These are phyloP conservation scores for Acrocephalus arundinaceus DNA, from an alignment of 2,113 vertebrate species.

Conservation along the genomic window DNA sequence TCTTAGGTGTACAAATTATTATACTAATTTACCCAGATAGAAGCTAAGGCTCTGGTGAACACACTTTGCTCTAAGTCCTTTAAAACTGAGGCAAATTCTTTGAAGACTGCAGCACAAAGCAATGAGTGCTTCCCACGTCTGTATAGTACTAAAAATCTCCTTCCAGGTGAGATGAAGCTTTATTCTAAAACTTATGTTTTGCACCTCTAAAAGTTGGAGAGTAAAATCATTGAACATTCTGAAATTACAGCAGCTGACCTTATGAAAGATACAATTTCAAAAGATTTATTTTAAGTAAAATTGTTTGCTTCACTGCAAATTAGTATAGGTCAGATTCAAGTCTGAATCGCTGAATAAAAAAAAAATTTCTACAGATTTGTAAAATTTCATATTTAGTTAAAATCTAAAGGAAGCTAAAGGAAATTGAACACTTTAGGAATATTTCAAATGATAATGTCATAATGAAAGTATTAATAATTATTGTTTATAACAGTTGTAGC, in stretches of 20 bases:
- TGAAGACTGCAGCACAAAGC: background rate
- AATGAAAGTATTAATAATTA: background rate
- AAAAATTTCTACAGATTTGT: background rate
- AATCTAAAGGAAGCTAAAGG: background rate
- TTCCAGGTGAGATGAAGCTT: background rate
- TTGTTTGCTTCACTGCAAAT: background rate
- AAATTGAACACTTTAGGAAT: background rate
- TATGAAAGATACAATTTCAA: background rate
- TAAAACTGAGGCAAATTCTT: background rate
- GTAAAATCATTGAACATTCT: background rate
- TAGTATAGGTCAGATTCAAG: background rate
- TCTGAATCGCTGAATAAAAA: background rate
- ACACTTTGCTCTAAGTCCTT: background rate
- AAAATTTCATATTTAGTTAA: background rate
- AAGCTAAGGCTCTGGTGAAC: background rate
- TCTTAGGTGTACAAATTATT: background rate
- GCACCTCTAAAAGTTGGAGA: accelerated
- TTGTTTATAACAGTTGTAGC: constrained; percentile 26
- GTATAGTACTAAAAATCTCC: background rate
- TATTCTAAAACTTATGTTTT: background rate
- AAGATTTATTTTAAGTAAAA: background rate
- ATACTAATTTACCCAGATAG: background rate
- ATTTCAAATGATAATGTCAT: background rate
- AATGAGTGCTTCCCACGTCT: background rate
- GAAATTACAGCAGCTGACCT: background rate